Conservation (phyloP, 2,113 vertebrate species). For the Pontoporia blainvillei region DNA sequence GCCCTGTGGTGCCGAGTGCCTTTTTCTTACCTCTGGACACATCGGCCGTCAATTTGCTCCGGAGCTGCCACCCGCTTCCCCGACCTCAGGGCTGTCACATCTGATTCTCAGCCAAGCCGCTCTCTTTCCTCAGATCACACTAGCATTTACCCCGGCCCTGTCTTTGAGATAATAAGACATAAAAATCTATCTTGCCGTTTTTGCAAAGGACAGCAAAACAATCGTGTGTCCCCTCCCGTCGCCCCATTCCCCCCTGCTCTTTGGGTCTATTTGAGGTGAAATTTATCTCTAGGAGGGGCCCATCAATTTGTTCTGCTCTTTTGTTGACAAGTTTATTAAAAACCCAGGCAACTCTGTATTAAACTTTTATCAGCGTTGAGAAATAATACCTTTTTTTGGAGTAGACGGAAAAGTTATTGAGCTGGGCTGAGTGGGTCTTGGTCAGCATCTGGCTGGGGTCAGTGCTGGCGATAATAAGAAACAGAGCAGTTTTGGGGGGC, state of each 20-base stretch:
- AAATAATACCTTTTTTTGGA: constrained; percentile 72
- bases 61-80: fast-evolving
- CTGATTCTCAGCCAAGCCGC: fast-evolving
- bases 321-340: constrained; percentile 90
- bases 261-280: constrained; percentile 72
- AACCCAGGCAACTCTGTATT: constrained; percentile 75
- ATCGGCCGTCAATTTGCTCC: fast-evolving
- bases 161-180: constrained; percentile 54
- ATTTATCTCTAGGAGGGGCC: constrained; percentile 80
- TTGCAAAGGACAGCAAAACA: constrained; percentile 81
- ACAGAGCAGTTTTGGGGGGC: not conserved
- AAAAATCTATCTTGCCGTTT: constrained; percentile 72
- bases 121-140: not conserved
- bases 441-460: constrained; percentile 66
- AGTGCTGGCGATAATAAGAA: constrained; percentile 57
- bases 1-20: not conserved
- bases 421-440: constrained; percentile 60
- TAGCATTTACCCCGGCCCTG: not conserved
- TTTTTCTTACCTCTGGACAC: not conserved
- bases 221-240: fast-evolving
- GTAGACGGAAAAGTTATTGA: constrained; percentile 73
- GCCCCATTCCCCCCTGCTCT: constrained; percentile 62
- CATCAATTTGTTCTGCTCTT: constrained; percentile 83
- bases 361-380: constrained; percentile 81
- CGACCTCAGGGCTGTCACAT: not conserved